Evolutionary conservation across 2,888 invertebrate genomes (phyloP), one percentile per base, ranked within the genome.

Genomic region (Drosophila tanythrix): DNA sequence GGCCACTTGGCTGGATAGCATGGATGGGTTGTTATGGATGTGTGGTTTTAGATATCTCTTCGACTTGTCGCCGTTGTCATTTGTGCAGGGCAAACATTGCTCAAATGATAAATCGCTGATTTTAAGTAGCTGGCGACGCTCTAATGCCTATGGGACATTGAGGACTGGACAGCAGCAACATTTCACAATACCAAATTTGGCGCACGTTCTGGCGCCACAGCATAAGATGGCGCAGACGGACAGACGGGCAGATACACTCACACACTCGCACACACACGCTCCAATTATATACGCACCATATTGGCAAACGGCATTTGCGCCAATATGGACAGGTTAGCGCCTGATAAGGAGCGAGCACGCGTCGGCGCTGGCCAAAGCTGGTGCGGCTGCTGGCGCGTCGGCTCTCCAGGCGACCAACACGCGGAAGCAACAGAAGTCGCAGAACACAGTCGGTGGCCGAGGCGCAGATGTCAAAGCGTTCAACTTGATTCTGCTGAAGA

Each of bases 261-360:
- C 35, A 72, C 58, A 18, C 48, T 35, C 38, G 61, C 57, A 48
- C 48, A 71, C 57, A 69, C 58, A 59, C 65, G 85, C 74, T 71
- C 85, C 82, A 78, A 81, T 74, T 78, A 78, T 77, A 71, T 63
- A 65, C 87, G 87, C 70, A 83, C 74, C 81, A 75, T 80, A 79
- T 79, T 74, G 83, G 75, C 60, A 48, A 60, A 51, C 79, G 68
- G 83, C 79, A 82, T 79, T 80, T 89, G 87, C 65, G 68, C 75
- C 90, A 63, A 87, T 90, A 90, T 89, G 85, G 90, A 89, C 89
- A 90, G 79, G 89, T 81, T 85, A 83, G 84, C 76, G 82, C 89
- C 90, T 79, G 90, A 85, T 85, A 89, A 90, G 85, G 85, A 58
- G 70, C 65, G 74, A 84, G 90, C 85, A 90, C 85, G 85, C 89